Percentiles rank a stretch among this genome's conserved stretches.
Conservation (phyloP, 2,888 invertebrate species). For the Eubasilissa splendida region DNA sequence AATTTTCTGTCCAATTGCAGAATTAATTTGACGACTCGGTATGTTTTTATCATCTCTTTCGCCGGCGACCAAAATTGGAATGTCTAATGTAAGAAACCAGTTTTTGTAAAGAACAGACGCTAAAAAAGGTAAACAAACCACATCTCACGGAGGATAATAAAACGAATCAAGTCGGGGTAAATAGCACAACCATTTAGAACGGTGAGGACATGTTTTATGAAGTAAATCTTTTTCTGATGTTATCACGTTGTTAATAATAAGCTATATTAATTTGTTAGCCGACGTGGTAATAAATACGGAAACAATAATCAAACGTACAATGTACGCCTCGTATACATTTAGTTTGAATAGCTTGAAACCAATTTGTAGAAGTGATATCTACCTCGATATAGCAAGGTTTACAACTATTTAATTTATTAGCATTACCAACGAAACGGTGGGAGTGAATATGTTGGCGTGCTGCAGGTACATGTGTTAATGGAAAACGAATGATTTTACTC, state of each 20-base stretch:
- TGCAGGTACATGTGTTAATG: constrained; percentile 9
- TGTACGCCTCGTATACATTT: too few relatives aligned
- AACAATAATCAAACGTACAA: too few relatives aligned
- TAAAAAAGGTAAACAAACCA: constrained; percentile 14
- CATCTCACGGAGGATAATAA: background rate
- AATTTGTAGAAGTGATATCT: background rate
- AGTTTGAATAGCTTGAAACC: too few relatives aligned
- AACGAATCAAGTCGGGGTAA: too few relatives aligned
- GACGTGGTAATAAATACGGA: too few relatives aligned
- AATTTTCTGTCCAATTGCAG: background rate
- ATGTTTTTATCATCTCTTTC: background rate
- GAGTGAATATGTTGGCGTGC: constrained; percentile 15
- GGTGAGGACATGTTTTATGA: too few relatives aligned
- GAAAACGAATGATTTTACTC: constrained; percentile 23
- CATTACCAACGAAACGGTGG: constrained; percentile 10
- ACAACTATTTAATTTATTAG: constrained; percentile 29
- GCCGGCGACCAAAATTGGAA: background rate
- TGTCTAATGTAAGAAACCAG: background rate
- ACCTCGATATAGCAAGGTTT: background rate
- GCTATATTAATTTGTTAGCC: too few relatives aligned
- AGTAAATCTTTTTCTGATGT: too few relatives aligned
- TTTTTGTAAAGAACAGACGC: constrained; percentile 15
- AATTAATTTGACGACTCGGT: background rate
- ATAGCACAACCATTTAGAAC: too few relatives aligned
- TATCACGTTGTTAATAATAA: too few relatives aligned